These are phyloP conservation scores for Amphiprion clarkii DNA, from an alignment of 2,797 vertebrate genomes.

Conservation along the genomic window DNA sequence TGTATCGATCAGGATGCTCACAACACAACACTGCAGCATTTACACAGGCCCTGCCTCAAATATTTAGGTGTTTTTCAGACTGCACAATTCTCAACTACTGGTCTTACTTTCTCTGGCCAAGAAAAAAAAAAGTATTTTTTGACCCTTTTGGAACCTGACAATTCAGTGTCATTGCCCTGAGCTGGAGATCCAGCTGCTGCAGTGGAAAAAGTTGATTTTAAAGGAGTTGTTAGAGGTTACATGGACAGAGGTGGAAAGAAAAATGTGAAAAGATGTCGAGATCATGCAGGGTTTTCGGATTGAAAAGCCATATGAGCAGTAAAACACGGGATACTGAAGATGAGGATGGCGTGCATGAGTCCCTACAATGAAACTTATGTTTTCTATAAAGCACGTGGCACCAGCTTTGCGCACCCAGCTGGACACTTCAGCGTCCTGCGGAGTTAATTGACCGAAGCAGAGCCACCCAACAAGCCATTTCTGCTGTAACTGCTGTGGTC, in stretches of 20 bases:
- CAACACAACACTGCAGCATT: background rate
- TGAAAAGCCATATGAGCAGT: slow-evolving; percentile 2
- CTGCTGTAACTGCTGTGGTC: slow-evolving; percentile 45
- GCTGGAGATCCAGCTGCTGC: background rate
- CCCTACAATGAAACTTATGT: slow-evolving; percentile 10
- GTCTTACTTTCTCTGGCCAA: background rate
- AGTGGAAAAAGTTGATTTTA: background rate
- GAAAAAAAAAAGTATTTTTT: background rate
- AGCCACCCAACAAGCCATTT: slow-evolving; percentile 49
- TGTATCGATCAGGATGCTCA: background rate
- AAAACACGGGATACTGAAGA: background rate
- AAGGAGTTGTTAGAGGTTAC: background rate
- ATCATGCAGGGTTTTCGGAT: background rate
- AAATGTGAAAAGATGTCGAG: background rate
- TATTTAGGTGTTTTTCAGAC: background rate
- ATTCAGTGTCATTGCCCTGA: too few relatives aligned
- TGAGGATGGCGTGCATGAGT: background rate
- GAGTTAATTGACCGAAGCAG: slow-evolving; percentile 53
- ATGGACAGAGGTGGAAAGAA: background rate
- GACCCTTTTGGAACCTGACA: background rate
- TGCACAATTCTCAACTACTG: background rate
- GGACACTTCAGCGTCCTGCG: slow-evolving; percentile 37
- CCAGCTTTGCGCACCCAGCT: slow-evolving; percentile 27
- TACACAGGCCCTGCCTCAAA: background rate
- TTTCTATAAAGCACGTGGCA: slow-evolving; percentile 28